Base-by-base conservation (phyloP, 2,797 vertebrate genomes). In the Falco biarmicus region DNA sequence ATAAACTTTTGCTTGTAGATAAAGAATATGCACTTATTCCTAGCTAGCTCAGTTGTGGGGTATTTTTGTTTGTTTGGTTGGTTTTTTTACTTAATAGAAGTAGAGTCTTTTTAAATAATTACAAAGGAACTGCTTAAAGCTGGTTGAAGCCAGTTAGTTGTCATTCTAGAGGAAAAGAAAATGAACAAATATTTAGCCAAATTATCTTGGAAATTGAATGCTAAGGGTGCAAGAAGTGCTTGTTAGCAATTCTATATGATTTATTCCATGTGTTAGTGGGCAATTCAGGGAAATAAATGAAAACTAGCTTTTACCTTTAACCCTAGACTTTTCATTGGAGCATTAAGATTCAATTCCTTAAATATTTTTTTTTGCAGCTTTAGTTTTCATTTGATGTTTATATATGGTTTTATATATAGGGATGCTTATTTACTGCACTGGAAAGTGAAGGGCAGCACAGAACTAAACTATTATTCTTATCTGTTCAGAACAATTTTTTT, bases 31-130 rank as follows among this genome's bases (percentile, higher is more conserved):
- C 16, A 80, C 48, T 91, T 93, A 86, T 95, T 92, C 74, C 81
- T 78, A 82, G 87, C 45, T 84, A 93, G 64, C 48, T 89, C 53
- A 74, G 45, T 26, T 63, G 37, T 17, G 37, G 37, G 37, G 26
- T 41, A 14, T 41, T 41, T 4, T 51, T 50, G 17, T 43, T 45
- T 45, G 43, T 7, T 65, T 65, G 31, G 6, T 20, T 26, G 37
- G 37, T 19, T 50, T 59, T 90, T 87, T 60, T 15, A n/a, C 47
- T 61, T 79, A 57, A 48, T 50, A 63, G 9, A 54, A 26, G 32
- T 90, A 68, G 17, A 86, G 13, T 26, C 53, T 57, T 94, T 94
- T 89, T 24, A 90, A 96, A 87, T 90, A 87, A 73, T 91, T 86
- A 39, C 15, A 56, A 26, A 93, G 82, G 16, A 78, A 68, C 54